These are phyloP conservation scores for Rhizoglyphus robini DNA, from an alignment of 1,140 invertebrate genomes.

Conservation along the genomic window DNA sequence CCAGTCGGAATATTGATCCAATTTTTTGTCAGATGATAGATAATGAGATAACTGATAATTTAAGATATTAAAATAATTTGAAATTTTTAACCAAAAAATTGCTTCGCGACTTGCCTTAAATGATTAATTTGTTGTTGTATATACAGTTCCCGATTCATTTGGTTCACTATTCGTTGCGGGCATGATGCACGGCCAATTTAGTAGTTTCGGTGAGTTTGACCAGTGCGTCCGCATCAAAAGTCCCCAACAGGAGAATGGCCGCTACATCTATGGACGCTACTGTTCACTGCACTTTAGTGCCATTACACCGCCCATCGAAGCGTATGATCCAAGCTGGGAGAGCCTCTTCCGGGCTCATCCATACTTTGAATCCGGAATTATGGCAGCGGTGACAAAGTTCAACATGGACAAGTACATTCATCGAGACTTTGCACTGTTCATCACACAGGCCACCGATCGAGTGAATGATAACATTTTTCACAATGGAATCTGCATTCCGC, in stretches of 20 bases:
- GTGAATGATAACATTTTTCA: neutral
- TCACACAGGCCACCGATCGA: neutral
- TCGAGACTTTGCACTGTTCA: neutral
- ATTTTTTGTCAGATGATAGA: too few relatives aligned
- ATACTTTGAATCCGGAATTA: neutral
- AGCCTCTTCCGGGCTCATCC: neutral
- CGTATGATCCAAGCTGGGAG: neutral
- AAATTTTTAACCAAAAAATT: too few relatives aligned
- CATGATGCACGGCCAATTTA: neutral
- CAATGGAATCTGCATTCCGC: neutral
- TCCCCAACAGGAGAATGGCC: neutral
- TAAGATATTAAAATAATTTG: too few relatives aligned
- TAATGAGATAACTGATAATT: too few relatives aligned
- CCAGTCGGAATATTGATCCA: too few relatives aligned
- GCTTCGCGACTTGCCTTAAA: too few relatives aligned
- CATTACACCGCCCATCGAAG: neutral
- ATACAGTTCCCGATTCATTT: conserved; percentile 7
- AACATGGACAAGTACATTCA: neutral
- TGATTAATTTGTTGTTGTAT: too few relatives aligned
- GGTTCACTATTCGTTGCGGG: neutral
- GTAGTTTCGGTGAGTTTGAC: neutral
- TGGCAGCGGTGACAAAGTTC: neutral
- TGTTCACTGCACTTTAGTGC: conserved; percentile 2
- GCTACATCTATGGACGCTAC: neutral
- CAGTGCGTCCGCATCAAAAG: neutral